phyloP scores from a whole-genome alignment of 2,797 vertebrate genomes.

The Lepilemur septentrionalis region DNA sequence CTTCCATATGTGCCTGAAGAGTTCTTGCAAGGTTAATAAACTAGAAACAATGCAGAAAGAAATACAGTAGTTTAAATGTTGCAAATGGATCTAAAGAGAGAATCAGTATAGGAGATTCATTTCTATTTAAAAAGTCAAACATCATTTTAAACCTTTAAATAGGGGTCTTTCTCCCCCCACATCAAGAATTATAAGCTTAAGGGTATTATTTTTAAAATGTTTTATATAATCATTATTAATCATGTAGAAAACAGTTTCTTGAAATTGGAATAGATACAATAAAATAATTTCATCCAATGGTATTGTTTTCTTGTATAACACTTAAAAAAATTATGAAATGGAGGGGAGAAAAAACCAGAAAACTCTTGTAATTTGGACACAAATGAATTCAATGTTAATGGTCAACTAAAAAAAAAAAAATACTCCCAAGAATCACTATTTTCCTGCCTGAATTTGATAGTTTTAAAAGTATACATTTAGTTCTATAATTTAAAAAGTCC shows the following conservation, averaged over 20 bases:
- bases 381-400: slow-evolving; percentile 22
- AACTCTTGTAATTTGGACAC: neutral
- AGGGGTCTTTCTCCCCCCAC: slow-evolving; percentile 54
- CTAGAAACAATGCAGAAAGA: slow-evolving; percentile 92
- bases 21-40: slow-evolving; percentile 99
- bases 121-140: slow-evolving; percentile 72
- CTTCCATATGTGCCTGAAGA: slow-evolving; percentile 99
- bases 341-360: neutral
- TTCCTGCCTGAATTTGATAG: slow-evolving; percentile 24
- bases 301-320: slow-evolving; percentile 32
- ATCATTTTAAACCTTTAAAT: slow-evolving; percentile 71
- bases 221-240: slow-evolving; percentile 48
- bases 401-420: neutral
- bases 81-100: slow-evolving; percentile 82
- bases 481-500: neutral
- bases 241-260: slow-evolving; percentile 25
- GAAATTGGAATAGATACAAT: slow-evolving; percentile 47
- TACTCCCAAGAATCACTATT: neutral
- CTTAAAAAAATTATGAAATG: slow-evolving; percentile 1
- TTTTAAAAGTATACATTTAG: neutral
- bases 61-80: slow-evolving; percentile 86
- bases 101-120: slow-evolving; percentile 81
- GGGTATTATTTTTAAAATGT: neutral
- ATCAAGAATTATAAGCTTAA: slow-evolving; percentile 69
- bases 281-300: slow-evolving; percentile 7